These are phyloP conservation scores for Drosophila stalkeri DNA, from an alignment of 2,888 invertebrate genomes.

Conservation along the genomic window DNA sequence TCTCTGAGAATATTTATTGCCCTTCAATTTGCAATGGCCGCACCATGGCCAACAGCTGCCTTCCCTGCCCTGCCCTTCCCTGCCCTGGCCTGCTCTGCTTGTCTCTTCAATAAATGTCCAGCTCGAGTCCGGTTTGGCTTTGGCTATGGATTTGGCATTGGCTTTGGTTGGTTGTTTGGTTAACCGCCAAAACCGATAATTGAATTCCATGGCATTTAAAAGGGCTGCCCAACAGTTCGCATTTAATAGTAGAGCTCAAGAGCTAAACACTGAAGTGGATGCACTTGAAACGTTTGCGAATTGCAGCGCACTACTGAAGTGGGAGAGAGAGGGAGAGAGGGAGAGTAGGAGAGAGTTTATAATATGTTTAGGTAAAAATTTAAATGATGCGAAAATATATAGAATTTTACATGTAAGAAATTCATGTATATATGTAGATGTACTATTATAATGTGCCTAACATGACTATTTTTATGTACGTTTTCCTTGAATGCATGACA, in stretches of 20 bases:
- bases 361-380: not conserved
- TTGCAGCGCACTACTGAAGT: not conserved
- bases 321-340: not conserved
- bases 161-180: conserved; percentile 23
- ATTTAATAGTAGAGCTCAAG: conserved; percentile 1
- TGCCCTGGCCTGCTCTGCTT: not conserved
- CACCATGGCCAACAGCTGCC: not conserved
- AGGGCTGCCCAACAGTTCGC: conserved; percentile 3
- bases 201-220: conserved; percentile 20
- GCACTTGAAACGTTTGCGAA: conserved; percentile 4
- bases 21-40: conserved; percentile 2
- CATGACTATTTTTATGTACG: no score
- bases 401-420: not conserved
- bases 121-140: conserved; percentile 20
- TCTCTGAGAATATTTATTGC: conserved; percentile 25
- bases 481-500: not conserved
- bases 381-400: not conserved
- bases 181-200: conserved; percentile 29
- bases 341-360: not conserved
- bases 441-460: not conserved
- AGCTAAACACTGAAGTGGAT: conserved; percentile 10
- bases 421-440: not conserved
- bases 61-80: not conserved
- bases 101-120: conserved; percentile 18
- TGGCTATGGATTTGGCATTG: conserved; percentile 11